phyloP scores from a whole-genome alignment of 2,888 invertebrate species.

The Eurytoma adleriae region DNA sequence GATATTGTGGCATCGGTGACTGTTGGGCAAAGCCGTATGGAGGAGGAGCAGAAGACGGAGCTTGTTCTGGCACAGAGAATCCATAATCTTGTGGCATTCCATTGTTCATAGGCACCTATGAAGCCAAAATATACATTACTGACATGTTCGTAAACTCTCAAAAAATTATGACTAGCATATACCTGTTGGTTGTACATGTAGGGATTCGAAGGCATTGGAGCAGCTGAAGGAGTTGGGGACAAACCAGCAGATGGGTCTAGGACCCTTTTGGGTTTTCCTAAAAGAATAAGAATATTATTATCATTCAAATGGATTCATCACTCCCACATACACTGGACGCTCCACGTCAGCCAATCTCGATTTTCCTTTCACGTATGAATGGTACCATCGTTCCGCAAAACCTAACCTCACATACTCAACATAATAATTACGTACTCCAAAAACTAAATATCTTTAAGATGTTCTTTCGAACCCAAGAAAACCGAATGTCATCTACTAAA shows the following conservation, averaged over 20 bases:
- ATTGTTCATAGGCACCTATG: slow-evolving; percentile 67
- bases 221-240: slow-evolving; percentile 59
- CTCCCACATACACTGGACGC: neutral
- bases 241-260: slow-evolving; percentile 71
- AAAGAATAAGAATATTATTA: neutral
- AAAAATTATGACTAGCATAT: neutral
- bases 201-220: slow-evolving; percentile 65
- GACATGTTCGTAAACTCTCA: neutral
- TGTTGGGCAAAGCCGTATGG: slow-evolving; percentile 57
- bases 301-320: neutral
- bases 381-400: slow-evolving; percentile 23
- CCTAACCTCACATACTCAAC: slow-evolving; percentile 42
- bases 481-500: neutral
- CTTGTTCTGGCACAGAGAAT: slow-evolving; percentile 62
- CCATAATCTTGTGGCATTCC: slow-evolving; percentile 70
- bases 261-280: slow-evolving; percentile 72
- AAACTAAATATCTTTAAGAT: neutral
- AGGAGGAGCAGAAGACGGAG: slow-evolving; percentile 34
- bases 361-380: slow-evolving; percentile 7
- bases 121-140: neutral
- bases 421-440: neutral
- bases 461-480: neutral
- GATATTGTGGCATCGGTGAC: slow-evolving; percentile 60
- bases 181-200: slow-evolving; percentile 72
- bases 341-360: slow-evolving; percentile 37